phyloP scores from a whole-genome alignment of 2,797 vertebrate species.

The Octomys mimax region DNA sequence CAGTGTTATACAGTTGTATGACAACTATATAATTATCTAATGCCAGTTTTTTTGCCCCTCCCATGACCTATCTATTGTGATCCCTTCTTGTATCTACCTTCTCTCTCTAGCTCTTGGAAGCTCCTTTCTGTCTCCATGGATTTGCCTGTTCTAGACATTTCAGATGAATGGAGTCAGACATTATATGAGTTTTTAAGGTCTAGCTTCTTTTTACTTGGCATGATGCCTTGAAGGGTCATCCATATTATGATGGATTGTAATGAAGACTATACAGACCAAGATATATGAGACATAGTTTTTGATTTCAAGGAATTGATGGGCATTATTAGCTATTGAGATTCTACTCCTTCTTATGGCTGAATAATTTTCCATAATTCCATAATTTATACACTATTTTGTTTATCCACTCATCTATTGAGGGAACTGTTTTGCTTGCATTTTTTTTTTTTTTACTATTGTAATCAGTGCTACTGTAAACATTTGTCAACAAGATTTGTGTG shows the following conservation, averaged over 20 bases:
- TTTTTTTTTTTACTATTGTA: neutral
- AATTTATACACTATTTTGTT: neutral
- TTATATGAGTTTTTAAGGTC: neutral
- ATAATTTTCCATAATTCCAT: neutral
- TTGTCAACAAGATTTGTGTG: neutral
- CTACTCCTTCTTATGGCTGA: neutral
- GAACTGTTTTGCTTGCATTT: neutral
- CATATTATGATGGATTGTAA: neutral
- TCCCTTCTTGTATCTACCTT: neutral
- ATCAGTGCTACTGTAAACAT: neutral
- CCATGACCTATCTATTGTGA: neutral
- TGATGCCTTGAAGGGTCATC: neutral
- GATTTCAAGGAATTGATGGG: no score
- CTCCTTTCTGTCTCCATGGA: neutral
- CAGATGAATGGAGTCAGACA: neutral
- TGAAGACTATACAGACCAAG: no score
- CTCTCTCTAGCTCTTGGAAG: neutral
- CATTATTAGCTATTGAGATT: neutral
- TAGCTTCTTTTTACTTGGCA: neutral
- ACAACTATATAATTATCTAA: neutral
- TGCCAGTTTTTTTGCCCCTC: conserved; percentile 4
- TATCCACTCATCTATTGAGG: neutral
- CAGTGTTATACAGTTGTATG: neutral
- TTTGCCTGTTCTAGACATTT: conserved; percentile 37
- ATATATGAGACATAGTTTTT: no score